Base-by-base conservation (phyloP, 2,113 vertebrate genomes). In the Mobula birostris region DNA sequence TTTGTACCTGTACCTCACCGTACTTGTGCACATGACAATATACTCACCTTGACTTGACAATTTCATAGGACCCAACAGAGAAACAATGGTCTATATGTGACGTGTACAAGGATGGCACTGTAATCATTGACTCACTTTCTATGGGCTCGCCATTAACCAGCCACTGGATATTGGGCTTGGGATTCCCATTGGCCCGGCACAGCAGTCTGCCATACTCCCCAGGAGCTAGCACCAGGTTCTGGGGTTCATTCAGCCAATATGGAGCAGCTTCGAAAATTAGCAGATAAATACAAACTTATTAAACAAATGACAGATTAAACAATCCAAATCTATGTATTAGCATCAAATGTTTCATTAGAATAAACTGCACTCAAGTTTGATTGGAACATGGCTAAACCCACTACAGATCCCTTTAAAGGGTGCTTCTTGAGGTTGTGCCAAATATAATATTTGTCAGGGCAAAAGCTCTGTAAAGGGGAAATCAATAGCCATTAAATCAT, bases 141-240 rank as follows among this genome's bases (percentile, higher is more conserved):
- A 99, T 96, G 0, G 98, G 97, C 6, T 98, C 97, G 8, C 99
- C 98, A 0, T 99, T 98, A 95, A 98, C 96, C 95, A 99, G 95
- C 99, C 99, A 99, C 96, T 98, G 97, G 68, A 99, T 97, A 0
- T 95, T 96, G 0, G 99, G 98, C 91, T 99, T 99, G n/a, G 99
- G 99, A 95, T 98, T 99, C 14, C 99, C 99, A 0, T 97, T 98
- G 95, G 98, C 98, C 15, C 98, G 97, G 95, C 99, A 99, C 94
- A 99, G 97, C 70, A 99, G 96, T 5, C 98, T 97, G 12, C 98
- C 98, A 0, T 98, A 98, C 95, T 99, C 98, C 0, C 98, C 98
- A 0, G 98, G 98, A 56, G 98, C 98, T 66, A 99, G 96, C 88
- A 99, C 98, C 74, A 98, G 97, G 95, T 99, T 98, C 61, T 98